These are phyloP conservation scores for Haliclona indistincta DNA, from an alignment of 37 sponge, comb jelly and placozoan genomes.

Conservation along the genomic window DNA sequence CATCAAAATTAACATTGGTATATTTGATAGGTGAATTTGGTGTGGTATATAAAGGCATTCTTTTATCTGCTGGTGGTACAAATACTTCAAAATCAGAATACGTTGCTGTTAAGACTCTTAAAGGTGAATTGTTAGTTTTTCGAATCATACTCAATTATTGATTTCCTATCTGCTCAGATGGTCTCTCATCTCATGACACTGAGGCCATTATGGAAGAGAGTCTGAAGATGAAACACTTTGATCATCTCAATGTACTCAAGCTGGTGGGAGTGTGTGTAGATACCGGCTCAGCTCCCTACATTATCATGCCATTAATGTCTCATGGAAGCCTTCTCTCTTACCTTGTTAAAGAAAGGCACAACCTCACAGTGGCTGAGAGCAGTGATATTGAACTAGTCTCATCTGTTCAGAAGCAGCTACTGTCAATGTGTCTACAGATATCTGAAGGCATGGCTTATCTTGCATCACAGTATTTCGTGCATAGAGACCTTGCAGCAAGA, in stretches of 20 bases:
- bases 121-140: no score
- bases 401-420: background rate
- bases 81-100: no score
- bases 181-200: no score
- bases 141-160: no score
- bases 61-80: no score
- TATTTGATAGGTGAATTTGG: slow-evolving; percentile 50
- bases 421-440: slow-evolving; percentile 9
- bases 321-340: slow-evolving; percentile 16
- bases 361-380: background rate
- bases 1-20: no score
- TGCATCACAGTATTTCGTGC: slow-evolving; percentile 4
- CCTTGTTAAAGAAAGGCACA: slow-evolving; percentile 8
- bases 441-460: slow-evolving; percentile 21
- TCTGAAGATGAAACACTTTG: slow-evolving; percentile 26
- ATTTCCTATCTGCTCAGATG: no score
- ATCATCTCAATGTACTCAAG: slow-evolving; percentile 15
- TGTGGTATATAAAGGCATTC: slow-evolving; percentile 44
- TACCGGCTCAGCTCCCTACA: slow-evolving; percentile 15
- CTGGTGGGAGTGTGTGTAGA: slow-evolving; percentile 11
- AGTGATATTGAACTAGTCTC: slow-evolving; percentile 12
- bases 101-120: slow-evolving; percentile 34
- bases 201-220: background rate
- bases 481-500: slow-evolving; percentile 15
- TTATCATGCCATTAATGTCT: slow-evolving; percentile 24